Percentiles rank a stretch among this genome's conserved stretches.
Evolutionary conservation across 2,113 vertebrate genomes (phyloP).

Genomic region (Taurulus bubalis): DNA sequence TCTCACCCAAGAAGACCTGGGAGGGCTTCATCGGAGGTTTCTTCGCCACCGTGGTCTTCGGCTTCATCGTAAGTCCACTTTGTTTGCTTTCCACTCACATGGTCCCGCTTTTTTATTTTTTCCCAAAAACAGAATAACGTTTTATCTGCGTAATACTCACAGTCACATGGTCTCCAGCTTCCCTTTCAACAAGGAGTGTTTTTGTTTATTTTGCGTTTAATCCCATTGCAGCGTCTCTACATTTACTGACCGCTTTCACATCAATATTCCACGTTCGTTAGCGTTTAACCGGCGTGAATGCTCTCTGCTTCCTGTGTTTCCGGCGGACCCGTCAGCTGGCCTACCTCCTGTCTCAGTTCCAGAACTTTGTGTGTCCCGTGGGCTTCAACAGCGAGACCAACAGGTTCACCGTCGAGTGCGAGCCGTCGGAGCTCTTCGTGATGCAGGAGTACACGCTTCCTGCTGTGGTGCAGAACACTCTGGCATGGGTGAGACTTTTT

Average conservation of each 20-base stretch:
- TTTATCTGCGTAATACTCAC: not conserved
- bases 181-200: not conserved
- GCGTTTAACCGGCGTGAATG: not conserved
- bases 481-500: constrained; percentile 85
- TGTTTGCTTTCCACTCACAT: not conserved
- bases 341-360: constrained; percentile 90
- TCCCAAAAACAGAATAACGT: no score
- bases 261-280: not conserved
- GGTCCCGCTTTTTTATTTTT: not conserved
- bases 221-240: not conserved
- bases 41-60: constrained; percentile 95
- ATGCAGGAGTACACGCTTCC: constrained; percentile 91
- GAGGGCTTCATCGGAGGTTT: constrained; percentile 99
- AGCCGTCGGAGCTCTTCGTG: constrained; percentile 92
- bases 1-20: constrained; percentile 99
- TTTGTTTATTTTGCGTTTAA: not conserved
- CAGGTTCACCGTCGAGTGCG: constrained; percentile 91
- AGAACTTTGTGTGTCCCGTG: constrained; percentile 95
- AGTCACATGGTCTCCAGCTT: not conserved
- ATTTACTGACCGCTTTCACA: not conserved
- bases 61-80: constrained; percentile 91
- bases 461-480: constrained; percentile 79
- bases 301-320: not conserved
- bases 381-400: constrained; percentile 93
- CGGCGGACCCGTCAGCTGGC: constrained; percentile 83